Conservation (phyloP, 2,113 vertebrate genomes). For the Nansenia antarctica region DNA sequence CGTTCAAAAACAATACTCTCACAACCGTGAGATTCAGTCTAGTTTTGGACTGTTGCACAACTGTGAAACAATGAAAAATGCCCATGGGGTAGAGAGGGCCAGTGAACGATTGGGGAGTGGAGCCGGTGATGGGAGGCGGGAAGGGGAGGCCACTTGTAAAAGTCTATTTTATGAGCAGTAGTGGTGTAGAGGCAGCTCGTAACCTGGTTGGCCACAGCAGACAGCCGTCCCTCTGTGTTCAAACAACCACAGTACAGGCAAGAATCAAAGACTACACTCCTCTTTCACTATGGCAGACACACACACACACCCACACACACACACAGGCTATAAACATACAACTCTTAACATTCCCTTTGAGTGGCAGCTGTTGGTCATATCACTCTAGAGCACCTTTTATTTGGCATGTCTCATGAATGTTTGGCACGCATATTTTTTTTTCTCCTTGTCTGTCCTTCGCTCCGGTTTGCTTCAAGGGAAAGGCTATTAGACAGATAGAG, state of each 20-base stretch:
- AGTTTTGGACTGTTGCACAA: too few relatives aligned
- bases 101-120: too few relatives aligned
- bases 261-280: slow-evolving; percentile 38
- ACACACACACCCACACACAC: slow-evolving; percentile 4
- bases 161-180: neutral
- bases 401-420: slow-evolving; percentile 64
- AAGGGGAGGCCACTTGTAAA: too few relatives aligned
- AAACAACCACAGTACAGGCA: neutral
- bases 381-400: slow-evolving; percentile 43
- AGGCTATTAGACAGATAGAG: slow-evolving; percentile 29
- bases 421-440: slow-evolving; percentile 29
- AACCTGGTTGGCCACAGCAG: neutral
- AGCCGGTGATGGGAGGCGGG: too few relatives aligned
- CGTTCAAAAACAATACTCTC: too few relatives aligned
- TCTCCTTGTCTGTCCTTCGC: slow-evolving; percentile 41
- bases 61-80: too few relatives aligned
- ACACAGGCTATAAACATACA: too few relatives aligned
- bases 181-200: neutral
- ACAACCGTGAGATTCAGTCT: too few relatives aligned
- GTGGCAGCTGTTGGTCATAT: slow-evolving; percentile 59
- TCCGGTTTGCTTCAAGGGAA: slow-evolving; percentile 53
- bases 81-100: too few relatives aligned
- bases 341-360: too few relatives aligned
- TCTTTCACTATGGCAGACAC: slow-evolving; percentile 30
- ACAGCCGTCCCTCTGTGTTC: slow-evolving; percentile 4